phyloP scores from a whole-genome alignment of 2,113 vertebrate genomes.

The Coturnix japonica region DNA sequence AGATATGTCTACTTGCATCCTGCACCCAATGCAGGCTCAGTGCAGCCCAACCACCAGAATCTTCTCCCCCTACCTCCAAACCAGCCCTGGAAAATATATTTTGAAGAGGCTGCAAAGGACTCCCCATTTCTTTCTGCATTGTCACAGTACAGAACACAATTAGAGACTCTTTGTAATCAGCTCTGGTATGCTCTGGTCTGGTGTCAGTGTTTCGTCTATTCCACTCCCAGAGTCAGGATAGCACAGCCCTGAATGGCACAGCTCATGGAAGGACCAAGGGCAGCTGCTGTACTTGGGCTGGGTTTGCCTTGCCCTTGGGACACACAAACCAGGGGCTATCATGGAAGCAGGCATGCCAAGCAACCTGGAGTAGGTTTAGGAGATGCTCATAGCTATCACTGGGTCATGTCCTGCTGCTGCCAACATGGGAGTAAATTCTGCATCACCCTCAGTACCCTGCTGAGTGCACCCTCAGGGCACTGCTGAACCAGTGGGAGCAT shows the following conservation, averaged over 20 bases:
- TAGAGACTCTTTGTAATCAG: conserved; percentile 58
- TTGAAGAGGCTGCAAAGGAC: conserved; percentile 20
- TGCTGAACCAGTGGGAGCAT: background rate
- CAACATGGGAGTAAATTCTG: background rate
- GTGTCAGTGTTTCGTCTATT: background rate
- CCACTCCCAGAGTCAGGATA: accelerated
- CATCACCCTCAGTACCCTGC: background rate
- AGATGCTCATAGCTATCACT: background rate
- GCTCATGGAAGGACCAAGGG: background rate
- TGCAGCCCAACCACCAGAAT: background rate
- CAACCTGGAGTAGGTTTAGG: background rate
- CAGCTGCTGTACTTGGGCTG: background rate
- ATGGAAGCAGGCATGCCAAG: background rate
- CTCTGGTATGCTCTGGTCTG: background rate
- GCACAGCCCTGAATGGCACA: too few relatives aligned
- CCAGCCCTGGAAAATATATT: conserved; percentile 15
- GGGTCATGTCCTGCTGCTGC: background rate
- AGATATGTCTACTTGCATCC: background rate
- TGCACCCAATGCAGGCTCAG: background rate
- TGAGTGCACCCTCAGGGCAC: accelerated
- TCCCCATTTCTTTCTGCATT: conserved; percentile 22
- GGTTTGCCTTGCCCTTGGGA: background rate
- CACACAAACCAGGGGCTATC: background rate
- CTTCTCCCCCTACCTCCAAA: conserved; percentile 9
- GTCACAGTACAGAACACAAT: conserved; percentile 25